These are phyloP conservation scores for Sclerodermus sp. DNA, from an alignment of 2,888 invertebrate species.

Conservation along the genomic window DNA sequence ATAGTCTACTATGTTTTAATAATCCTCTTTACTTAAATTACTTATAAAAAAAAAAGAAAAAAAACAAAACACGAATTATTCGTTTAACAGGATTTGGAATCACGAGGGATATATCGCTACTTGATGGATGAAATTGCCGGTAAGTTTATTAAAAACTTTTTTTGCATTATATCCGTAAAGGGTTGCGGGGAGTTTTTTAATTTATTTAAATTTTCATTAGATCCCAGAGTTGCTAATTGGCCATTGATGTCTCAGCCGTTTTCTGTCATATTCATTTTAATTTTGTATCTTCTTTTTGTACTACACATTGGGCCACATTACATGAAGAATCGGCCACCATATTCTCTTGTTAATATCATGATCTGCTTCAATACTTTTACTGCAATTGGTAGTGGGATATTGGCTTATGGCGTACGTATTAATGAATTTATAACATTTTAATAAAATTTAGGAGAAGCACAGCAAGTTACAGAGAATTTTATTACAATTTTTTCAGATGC, in stretches of 20 bases:
- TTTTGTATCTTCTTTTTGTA: slow-evolving; percentile 43
- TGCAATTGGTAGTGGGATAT: slow-evolving; percentile 68
- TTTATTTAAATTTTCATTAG: slow-evolving; percentile 26
- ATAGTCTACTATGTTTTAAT: no score
- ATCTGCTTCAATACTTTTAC: slow-evolving; percentile 45
- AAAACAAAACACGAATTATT: no score
- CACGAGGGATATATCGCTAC: slow-evolving; percentile 45
- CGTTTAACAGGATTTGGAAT: slow-evolving; percentile 23
- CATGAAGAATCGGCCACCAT: slow-evolving; percentile 45
- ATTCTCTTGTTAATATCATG: slow-evolving; percentile 43
- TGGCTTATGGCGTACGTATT: slow-evolving; percentile 70
- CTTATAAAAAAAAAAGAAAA: no score
- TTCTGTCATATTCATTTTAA: slow-evolving; percentile 36
- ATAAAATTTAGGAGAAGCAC: background rate
- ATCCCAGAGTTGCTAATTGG: slow-evolving; percentile 52
- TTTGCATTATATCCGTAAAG: no score
- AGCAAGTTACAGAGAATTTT: background rate
- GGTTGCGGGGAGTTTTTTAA: no score
- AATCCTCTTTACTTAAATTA: no score
- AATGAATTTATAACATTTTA: background rate
- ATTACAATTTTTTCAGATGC: slow-evolving; percentile 57
- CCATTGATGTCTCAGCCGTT: slow-evolving; percentile 47
- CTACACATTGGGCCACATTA: slow-evolving; percentile 44
- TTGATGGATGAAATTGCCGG: slow-evolving; percentile 49
- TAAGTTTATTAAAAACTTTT: background rate